Evolutionary conservation across 37 sponge, comb jelly and placozoan species (phyloP).

Genomic region (Ephydatia muelleri): DNA sequence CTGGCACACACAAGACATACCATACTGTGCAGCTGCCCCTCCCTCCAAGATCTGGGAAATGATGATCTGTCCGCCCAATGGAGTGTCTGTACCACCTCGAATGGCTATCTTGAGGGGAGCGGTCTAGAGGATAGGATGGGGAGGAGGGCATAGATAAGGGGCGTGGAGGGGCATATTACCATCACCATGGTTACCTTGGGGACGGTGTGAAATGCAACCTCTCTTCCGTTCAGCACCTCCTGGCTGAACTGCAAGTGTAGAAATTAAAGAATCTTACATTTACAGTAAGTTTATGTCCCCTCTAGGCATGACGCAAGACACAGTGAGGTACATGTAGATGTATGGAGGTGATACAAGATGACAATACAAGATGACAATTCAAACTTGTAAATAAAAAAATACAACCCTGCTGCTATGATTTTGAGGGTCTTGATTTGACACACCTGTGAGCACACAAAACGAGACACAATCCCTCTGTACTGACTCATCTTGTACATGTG

Average conservation of each 20-base stretch:
- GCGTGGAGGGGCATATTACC: not conserved
- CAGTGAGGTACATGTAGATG: too few relatives aligned
- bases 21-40: slow-evolving; percentile 76
- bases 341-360: too few relatives aligned
- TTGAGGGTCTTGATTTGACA: too few relatives aligned
- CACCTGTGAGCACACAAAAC: too few relatives aligned
- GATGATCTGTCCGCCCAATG: slow-evolving; percentile 59
- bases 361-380: too few relatives aligned
- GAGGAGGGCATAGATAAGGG: not conserved
- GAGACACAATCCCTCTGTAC: too few relatives aligned
- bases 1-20: slow-evolving; percentile 7
- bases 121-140: not conserved
- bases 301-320: too few relatives aligned
- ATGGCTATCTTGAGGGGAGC: slow-evolving; percentile 83
- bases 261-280: not conserved
- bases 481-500: too few relatives aligned
- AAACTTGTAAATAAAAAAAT: too few relatives aligned
- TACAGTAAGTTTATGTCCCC: too few relatives aligned
- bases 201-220: slow-evolving; percentile 77
- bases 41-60: slow-evolving; percentile 85
- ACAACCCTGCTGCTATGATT: too few relatives aligned
- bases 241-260: slow-evolving; percentile 67
- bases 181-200: slow-evolving; percentile 56
- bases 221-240: slow-evolving; percentile 72
- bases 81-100: slow-evolving; percentile 78